Evolutionary conservation across 2,113 vertebrate genomes (phyloP).

Genomic region (Sebastes schlegelii): DNA sequence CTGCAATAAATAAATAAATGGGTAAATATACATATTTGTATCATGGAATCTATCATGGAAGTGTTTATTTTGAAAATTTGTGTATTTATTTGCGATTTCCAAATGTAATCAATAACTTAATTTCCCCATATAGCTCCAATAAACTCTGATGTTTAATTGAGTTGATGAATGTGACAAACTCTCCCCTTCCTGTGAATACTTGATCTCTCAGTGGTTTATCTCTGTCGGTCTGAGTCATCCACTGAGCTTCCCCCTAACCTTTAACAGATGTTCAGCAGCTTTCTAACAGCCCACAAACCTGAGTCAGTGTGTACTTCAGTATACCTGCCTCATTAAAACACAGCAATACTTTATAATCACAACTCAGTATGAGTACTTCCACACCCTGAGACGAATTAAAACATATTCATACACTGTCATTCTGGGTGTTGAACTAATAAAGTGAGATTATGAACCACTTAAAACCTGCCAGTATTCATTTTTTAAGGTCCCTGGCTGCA

Average conservation of each 20-base stretch:
- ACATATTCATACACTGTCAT: conserved; percentile 11
- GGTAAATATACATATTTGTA: too few relatives aligned
- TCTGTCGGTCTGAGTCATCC: conserved; percentile 41
- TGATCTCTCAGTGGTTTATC: conserved; percentile 37
- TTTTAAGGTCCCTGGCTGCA: not conserved
- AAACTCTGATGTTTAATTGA: not conserved
- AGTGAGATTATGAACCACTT: not conserved
- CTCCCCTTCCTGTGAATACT: conserved; percentile 5
- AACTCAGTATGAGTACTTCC: conserved; percentile 13
- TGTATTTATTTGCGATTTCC: not conserved
- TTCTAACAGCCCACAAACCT: conserved; percentile 24
- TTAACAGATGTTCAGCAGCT: conserved; percentile 59
- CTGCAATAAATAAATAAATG: too few relatives aligned
- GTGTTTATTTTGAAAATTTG: not conserved
- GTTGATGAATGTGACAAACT: not conserved
- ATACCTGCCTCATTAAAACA: conserved; percentile 51
- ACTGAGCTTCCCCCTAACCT: conserved; percentile 31
- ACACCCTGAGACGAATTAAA: conserved; percentile 41
- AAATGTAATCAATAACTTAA: not conserved
- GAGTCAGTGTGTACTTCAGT: conserved; percentile 17
- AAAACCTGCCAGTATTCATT: conserved; percentile 12
- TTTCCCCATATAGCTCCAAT: not conserved
- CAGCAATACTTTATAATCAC: not conserved
- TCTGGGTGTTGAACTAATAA: not conserved
- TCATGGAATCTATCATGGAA: too few relatives aligned